A percentile compares a stretch with the other conserved stretches of the same genome.
Evolutionary conservation across 2,797 vertebrate species (phyloP).

Genomic region (Phoeniculus purpureus): DNA sequence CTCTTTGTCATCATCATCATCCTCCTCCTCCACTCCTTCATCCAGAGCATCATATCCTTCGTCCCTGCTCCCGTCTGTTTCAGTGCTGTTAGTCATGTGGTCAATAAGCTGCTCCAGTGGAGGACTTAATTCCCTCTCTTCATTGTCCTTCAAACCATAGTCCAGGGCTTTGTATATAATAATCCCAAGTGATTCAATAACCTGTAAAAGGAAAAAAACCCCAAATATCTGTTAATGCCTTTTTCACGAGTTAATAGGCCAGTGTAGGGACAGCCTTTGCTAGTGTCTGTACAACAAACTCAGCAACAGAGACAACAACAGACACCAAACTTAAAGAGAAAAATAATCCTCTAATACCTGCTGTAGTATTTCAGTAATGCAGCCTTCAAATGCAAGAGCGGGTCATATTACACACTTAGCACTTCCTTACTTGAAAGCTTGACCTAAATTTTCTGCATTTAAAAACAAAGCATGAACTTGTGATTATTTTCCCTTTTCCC

Average conservation of each 20-base stretch:
- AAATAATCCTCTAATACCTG: neutral
- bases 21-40: conserved; percentile 87
- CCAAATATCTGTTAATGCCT: neutral
- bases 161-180: conserved; percentile 98
- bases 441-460: neutral
- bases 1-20: conserved; percentile 73
- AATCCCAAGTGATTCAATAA: conserved; percentile 94
- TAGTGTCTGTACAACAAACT: neutral
- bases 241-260: neutral
- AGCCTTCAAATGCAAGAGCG: neutral
- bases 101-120: conserved; percentile 95
- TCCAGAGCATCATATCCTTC: conserved; percentile 95
- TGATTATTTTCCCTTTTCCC: neutral
- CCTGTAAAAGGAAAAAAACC: conserved; percentile 71
- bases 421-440: neutral
- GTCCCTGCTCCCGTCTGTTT: conserved; percentile 85
- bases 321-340: neutral
- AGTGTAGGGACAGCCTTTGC: neutral
- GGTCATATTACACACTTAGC: neutral
- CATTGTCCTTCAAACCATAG: conserved; percentile 96
- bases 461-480: neutral
- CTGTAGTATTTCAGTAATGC: neutral
- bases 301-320: neutral
- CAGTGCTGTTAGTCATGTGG: conserved; percentile 91
- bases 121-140: conserved; percentile 94